Evolutionary conservation across 2,797 vertebrate genomes (phyloP).

Genomic region (Nannoperca australis): DNA sequence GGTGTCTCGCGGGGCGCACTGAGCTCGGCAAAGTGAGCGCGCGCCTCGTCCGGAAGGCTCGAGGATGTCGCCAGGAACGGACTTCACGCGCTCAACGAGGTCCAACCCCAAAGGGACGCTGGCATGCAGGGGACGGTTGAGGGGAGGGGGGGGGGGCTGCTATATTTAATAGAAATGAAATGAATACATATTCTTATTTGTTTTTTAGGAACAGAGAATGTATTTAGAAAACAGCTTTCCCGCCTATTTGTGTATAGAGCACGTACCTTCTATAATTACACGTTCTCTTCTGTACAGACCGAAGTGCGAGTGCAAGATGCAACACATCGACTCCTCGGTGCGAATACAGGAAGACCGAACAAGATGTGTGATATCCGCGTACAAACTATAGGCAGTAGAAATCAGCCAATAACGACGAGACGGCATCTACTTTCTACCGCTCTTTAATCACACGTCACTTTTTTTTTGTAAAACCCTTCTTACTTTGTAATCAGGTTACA

Average conservation of each 20-base stretch:
- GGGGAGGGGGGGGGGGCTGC: rapidly evolving
- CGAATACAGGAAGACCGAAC: constrained; percentile 63
- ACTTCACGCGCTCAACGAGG: constrained; percentile 44
- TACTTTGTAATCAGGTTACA: too few relatives aligned
- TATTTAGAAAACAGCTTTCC: too few relatives aligned
- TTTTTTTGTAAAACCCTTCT: neutral
- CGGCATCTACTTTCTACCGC: neutral
- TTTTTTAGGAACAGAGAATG: neutral
- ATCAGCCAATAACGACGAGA: neutral
- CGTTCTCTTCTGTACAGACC: neutral
- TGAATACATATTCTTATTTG: neutral
- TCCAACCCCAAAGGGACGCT: constrained; percentile 51
- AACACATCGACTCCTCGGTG: constrained; percentile 10
- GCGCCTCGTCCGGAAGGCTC: constrained; percentile 68
- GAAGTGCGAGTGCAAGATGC: constrained; percentile 7
- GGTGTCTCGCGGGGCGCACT: constrained; percentile 27
- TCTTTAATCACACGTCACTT: too few relatives aligned
- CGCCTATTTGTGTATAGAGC: neutral
- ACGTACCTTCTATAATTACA: neutral
- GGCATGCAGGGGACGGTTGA: neutral
- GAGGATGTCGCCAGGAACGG: constrained; percentile 23
- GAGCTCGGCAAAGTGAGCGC: constrained; percentile 33
- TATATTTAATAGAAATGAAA: neutral
- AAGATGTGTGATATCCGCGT: constrained; percentile 60
- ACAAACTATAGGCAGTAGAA: neutral